Conservation (phyloP, 2,797 vertebrate genomes). For the Myotis findleyi region DNA sequence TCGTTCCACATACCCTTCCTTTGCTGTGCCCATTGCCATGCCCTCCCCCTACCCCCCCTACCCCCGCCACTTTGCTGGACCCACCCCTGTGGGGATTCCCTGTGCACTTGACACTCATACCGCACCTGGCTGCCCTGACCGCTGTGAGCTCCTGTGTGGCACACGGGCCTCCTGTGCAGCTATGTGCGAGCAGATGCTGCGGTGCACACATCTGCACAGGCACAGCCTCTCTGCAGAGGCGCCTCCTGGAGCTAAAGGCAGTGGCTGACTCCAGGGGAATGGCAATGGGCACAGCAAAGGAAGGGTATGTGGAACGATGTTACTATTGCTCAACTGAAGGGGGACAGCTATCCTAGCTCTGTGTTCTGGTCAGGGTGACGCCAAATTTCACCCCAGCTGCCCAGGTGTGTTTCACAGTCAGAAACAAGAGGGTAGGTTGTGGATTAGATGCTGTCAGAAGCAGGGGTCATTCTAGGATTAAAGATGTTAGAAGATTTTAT, state of each 20-base stretch:
- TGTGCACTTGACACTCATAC: background rate
- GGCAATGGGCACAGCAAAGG: too few relatives aligned
- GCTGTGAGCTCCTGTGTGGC: background rate
- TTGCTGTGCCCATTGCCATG: too few relatives aligned
- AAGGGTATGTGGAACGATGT: background rate
- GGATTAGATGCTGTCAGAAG: background rate
- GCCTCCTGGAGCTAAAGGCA: too few relatives aligned
- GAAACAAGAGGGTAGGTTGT: background rate
- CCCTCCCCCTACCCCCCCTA: background rate
- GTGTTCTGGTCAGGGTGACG: background rate
- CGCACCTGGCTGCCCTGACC: too few relatives aligned
- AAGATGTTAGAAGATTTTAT: background rate
- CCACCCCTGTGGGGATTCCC: background rate
- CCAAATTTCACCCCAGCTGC: background rate
- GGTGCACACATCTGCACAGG: too few relatives aligned
- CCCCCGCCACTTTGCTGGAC: background rate
- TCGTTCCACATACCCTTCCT: background rate
- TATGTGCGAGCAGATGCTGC: accelerated
- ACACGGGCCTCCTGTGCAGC: background rate
- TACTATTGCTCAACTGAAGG: too few relatives aligned
- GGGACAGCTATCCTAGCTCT: background rate
- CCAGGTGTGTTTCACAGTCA: background rate
- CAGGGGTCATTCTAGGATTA: background rate
- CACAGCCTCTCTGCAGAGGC: too few relatives aligned
- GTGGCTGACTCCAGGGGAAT: background rate